Evolutionary conservation across 1,140 invertebrate species (phyloP), one percentile per base, ranked within the genome.

Genomic region (Drosophila kepulauana): DNA sequence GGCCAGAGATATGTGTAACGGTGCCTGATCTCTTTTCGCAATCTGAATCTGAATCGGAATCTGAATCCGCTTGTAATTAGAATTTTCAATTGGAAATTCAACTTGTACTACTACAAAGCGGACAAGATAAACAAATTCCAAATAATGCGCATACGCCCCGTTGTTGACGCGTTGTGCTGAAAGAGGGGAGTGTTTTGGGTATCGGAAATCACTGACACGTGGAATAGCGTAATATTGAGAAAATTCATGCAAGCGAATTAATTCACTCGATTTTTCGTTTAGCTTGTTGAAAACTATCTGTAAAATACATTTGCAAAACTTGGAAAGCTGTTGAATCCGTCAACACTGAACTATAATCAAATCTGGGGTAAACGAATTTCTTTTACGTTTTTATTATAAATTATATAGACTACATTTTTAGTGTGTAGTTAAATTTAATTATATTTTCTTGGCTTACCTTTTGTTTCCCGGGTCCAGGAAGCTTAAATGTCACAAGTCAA

Each of bases 401-500:
- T 25, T 25, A 25, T 25, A 25, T 25, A 0, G 20, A 25, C 20
- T 25, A 25, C 20, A 25, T 25, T 25, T 25, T 25, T 25, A 25
- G 20, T 25, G 0, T 25, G 20, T 25, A 25, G 20, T 25, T 25
- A 25, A n/a, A n/a, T 52, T 52, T 16, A n/a, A 62, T 20, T 45
- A 11, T 35, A 20, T 54, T 28, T 66, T n/a, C 48, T 56, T 54
- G 33, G 13, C 70, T 89, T 80, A 92, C 91, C 91, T 92, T 92
- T 92, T 92, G 85, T 82, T 90, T 92, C 91, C 91, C 91, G 91
- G 91, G 91, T 92, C 82, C 91, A 92, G 91, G 91, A 92, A 88
- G 86, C 73, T 86, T 72, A 77, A 81, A 79, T 88, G 66, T 92
- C 88, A 84, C 91, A 92, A 92, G 76, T 92, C 91, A 92, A 92